Evolutionary conservation across 2,113 vertebrate genomes (phyloP), one percentile per base, ranked within the genome.

Genomic region (Australoheros scitulus): DNA sequence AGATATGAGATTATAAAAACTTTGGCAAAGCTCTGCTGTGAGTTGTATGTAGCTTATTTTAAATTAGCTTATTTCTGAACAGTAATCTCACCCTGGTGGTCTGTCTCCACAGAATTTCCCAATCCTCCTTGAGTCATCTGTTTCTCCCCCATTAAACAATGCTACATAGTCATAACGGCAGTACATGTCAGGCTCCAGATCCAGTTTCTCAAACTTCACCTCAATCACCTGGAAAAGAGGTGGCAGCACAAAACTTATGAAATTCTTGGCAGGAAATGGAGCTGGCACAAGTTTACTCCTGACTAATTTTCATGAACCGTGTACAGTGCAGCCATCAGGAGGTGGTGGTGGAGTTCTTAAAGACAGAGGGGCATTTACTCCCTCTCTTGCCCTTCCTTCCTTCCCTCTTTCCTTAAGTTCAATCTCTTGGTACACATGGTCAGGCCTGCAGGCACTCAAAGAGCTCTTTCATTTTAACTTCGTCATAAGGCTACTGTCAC

Each of bases 101-200:
- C 50, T 85, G 80, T 97, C 96, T 0, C 97, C 97, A 0, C 97
- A 98, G 94, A 96, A 98, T 70, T 95, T 97, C 15, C 97, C 97
- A 26, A 97, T 95, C 36, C 96, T 95, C n/a, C 94, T 94, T 0
- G 97, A 94, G 56, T 97, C 95, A 6, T 97, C 96, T 0, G 38
- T 95, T 80, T 96, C 91, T 0, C 96, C 96, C 0, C 97, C 97
- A 0, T 97, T 97, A 87, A 97, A 98, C 59, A 98, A 89, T 0
- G 97, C 96, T 85, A 98, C 96, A 1, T 98, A 98, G 90, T 98
- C 97, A 6, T 97, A 98, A 43, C 97, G 97, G 89, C 97, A 98
- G 92, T 98, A 97, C 1, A 83, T 95, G 86, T 98, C 97, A 0
- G 92, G 77, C 87, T 98, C 97, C 88, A 98, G 79, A 59, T 97